Base-by-base conservation (phyloP, 1,140 invertebrate species). In the Manduca sexta region DNA sequence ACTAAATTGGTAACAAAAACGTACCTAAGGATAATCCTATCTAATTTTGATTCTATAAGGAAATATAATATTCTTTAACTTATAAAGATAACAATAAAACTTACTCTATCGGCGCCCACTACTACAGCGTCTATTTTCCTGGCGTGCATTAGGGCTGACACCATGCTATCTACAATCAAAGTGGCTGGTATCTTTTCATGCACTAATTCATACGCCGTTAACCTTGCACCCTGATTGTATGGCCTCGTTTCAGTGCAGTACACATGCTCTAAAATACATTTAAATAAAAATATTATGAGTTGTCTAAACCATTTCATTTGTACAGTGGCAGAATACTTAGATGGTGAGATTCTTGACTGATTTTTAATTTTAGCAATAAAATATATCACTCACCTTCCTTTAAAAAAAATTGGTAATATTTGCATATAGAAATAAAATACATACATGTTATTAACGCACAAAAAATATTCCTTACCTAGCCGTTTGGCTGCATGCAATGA, bases 241-340 rank as follows among this genome's bases (percentile, higher is more conserved):
- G 98, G 98, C 51, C 98, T 89, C 0, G 98, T 99, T 87, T 99
- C 98, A 0, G 98, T 98, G 72, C 94, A 98, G 82, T 95, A 99
- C 2, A 93, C 96, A 64, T 94, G 93, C 62, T 95, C 94, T 95
- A 79, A 14, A 88, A 88, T 29, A 38, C 6, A 35, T 29, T 21
- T 21, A 35, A 40, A 41, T 11, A 39, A 38, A 18, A n/a, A n/a
- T n/a, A 16, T 16, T 18, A 21, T 4, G 16, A 33, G 21, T 37
- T 38, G 33, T n/a, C 6, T 12, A 34, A 8, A 43, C 12, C 44
- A 29, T 17, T 35, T 6, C 31, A 30, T 18, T 21, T 29, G n/a
- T n/a, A n/a, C n/a, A n/a, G n/a, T n/a, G n/a, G n/a, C n/a, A n/a
- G n/a, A n/a, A n/a, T n/a, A n/a, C n/a, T n/a, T n/a, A n/a, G n/a